Evolutionary conservation across 2,888 invertebrate genomes (phyloP).

Genomic region (Margaritifera margaritifera): DNA sequence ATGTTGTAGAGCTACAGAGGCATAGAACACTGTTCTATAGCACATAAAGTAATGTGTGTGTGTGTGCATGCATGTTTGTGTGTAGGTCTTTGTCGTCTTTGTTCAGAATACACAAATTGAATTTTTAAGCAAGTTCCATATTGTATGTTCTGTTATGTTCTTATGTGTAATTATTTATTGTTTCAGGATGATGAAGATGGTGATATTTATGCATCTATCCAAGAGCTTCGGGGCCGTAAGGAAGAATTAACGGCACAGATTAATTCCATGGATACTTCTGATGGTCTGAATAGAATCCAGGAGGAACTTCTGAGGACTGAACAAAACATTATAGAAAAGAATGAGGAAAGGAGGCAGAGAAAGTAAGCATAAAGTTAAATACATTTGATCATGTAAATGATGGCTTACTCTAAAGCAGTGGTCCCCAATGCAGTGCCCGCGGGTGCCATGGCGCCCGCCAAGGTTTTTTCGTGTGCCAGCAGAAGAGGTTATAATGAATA

Average conservation of each 20-base stretch:
- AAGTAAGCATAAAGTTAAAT: slow-evolving; percentile 49
- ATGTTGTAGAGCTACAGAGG: no score
- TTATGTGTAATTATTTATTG: neutral
- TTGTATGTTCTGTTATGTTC: no score
- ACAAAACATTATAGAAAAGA: slow-evolving; percentile 61
- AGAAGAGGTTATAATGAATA: no score
- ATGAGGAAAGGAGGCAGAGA: slow-evolving; percentile 61
- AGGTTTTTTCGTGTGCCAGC: no score
- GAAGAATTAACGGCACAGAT: slow-evolving; percentile 61
- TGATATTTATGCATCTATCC: slow-evolving; percentile 69
- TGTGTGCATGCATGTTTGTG: no score
- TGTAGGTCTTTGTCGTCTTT: neutral
- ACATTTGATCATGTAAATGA: neutral
- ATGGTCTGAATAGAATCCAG: slow-evolving; percentile 39
- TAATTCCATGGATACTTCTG: slow-evolving; percentile 55
- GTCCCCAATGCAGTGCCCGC: no score
- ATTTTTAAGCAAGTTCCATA: neutral
- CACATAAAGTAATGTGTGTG: no score
- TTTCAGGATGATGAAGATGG: slow-evolving; percentile 65
- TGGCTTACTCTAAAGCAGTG: no score
- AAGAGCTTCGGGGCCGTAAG: slow-evolving; percentile 65
- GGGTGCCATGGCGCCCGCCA: no score
- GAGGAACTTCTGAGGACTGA: slow-evolving; percentile 57
- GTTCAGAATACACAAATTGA: neutral
- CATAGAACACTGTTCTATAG: no score